Evolutionary conservation across 92 coral and sea anemone genomes (phyloP), one percentile per base, ranked within the genome.

Genomic region (Ricordea florida): DNA sequence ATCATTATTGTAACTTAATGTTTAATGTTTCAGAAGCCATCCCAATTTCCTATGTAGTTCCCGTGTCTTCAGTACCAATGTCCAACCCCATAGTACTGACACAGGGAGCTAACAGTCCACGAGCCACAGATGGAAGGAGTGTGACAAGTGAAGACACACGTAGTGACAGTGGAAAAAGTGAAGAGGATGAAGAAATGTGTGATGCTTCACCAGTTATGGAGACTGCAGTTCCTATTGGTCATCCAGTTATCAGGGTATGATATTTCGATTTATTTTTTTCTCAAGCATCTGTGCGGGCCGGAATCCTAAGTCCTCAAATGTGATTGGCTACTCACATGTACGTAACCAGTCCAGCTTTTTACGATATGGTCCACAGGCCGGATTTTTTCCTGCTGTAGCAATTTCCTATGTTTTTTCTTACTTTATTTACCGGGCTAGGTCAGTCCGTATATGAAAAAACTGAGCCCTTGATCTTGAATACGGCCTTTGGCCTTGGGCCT

Each of bases 151-250:
- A 91, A 50, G 97, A 91, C 59, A 87, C 97, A 9, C 80, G 97
- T 16, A 91, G 97, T 80, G 97, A 91, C 56, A 91, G 97, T 70
- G 97, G 97, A 7, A 70, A 90, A 53, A 89, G 92, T 45, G 97
- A 91, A 25, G 97, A 91, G 24, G 87, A 87, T 42, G 97, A 78
- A 43, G 97, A 91, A 17, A 75, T 86, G 9, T 74, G 68, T 63
- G 93, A 89, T 69, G 90, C 84, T 3, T 41, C 87, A 7, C 33
- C 89, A 14, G 76, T 72, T 17, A 64, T 79, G 17, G 85, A 87
- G 36, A 57, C 49, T 28, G 57, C 85, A 6, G 45, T 70, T 29
- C 71, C 82, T 62, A 56, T 62, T 22, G 79, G 51, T n/a, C 91
- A 90, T 17, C 80, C 91, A 26, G 44, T 91, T 26, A 91, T 91